Conservation (phyloP, 2,113 vertebrate species). For the Tachysurus vachellii region DNA sequence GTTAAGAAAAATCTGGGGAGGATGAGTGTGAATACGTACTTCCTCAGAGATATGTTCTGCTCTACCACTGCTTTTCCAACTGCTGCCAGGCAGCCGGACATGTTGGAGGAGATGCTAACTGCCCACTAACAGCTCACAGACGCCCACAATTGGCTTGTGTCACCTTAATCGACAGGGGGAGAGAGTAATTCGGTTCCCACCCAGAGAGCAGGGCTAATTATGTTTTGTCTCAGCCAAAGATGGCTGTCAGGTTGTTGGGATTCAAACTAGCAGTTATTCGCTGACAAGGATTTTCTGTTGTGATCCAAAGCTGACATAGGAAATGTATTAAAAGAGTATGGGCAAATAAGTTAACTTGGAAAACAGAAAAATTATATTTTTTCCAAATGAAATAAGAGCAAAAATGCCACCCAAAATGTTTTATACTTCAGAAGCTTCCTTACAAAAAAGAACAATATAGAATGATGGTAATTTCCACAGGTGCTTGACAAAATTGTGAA, state of each 20-base stretch:
- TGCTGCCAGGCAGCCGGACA: neutral
- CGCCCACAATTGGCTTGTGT: constrained; percentile 8
- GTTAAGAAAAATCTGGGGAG: neutral
- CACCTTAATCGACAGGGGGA: constrained; percentile 11
- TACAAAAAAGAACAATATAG: neutral
- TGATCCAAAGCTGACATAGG: neutral
- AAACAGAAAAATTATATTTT: neutral
- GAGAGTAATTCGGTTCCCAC: constrained; percentile 2
- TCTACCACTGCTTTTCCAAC: neutral
- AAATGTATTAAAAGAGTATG: neutral
- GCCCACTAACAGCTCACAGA: constrained; percentile 18
- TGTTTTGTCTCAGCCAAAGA: constrained; percentile 17
- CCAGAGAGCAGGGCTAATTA: constrained; percentile 16
- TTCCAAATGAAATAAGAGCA: neutral
- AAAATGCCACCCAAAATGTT: neutral
- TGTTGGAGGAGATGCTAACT: constrained; percentile 11
- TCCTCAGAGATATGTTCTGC: neutral
- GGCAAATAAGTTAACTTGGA: neutral
- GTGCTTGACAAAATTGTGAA: neutral
- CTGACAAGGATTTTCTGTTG: neutral
- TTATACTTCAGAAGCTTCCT: neutral
- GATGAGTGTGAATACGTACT: neutral
- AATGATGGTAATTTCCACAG: neutral
- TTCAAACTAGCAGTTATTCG: neutral
- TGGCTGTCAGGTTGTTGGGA: neutral